A percentile compares a stretch with the other conserved stretches of the same genome.
phyloP scores from a whole-genome alignment of 2,888 invertebrate species.

The Synergus laeviventris region DNA sequence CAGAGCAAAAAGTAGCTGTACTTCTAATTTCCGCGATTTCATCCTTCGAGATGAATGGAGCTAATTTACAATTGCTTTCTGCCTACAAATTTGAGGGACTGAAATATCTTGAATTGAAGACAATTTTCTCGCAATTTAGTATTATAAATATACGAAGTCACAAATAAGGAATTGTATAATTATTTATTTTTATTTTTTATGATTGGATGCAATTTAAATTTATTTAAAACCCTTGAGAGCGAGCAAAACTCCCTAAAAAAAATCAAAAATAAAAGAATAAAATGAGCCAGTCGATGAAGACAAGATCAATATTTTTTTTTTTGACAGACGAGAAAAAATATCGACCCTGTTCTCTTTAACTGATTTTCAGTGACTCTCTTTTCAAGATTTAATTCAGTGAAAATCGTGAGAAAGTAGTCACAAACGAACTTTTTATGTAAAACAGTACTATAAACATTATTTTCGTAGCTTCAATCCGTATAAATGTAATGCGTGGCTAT shows the following conservation, averaged over 20 bases:
- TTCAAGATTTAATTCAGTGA: no score
- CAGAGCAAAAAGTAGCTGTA: conserved; percentile 30
- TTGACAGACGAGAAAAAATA: no score
- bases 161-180: not conserved
- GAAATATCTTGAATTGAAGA: conserved; percentile 27
- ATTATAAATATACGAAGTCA: conserved; percentile 3
- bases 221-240: no score
- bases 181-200: no score
- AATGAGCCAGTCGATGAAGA: no score
- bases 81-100: conserved; percentile 30
- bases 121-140: conserved; percentile 24
- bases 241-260: not conserved
- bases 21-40: conserved; percentile 58
- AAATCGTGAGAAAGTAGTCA: no score
- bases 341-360: no score
- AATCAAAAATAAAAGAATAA: not conserved
- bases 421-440: not conserved
- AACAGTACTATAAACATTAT: not conserved
- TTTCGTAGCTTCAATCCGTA: conserved; percentile 6
- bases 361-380: no score
- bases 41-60: conserved; percentile 56
- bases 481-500: conserved; percentile 45
- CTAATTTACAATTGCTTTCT: conserved; percentile 56
- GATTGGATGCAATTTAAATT: no score
- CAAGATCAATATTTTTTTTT: no score